Base-by-base conservation (phyloP, 2,888 invertebrate genomes). In the Eupithecia centaureata region DNA sequence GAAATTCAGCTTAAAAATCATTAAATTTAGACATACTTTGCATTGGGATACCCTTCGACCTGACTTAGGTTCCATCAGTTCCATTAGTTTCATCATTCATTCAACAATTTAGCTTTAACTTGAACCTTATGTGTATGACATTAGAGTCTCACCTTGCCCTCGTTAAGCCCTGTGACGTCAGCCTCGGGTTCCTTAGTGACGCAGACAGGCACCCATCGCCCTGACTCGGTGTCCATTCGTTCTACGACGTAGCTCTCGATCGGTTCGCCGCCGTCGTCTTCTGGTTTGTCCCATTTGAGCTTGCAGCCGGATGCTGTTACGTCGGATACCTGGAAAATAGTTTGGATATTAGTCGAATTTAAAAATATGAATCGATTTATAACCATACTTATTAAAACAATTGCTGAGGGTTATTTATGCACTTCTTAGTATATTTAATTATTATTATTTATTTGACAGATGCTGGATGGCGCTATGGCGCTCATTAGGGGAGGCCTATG, bases 181-280 rank as follows among this genome's bases (percentile, higher is more conserved):
- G 97, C 97, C 83, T 97, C 97, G 0, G 97, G 97, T 0, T 83
- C 85, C 78, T 90, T 92, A 22, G 90, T 92, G 30, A 96, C 97
- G 65, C 97, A 96, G 7, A 98, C 98, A 3, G 98, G 98, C 28
- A 98, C 97, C 98, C 98, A 98, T 73, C 98, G 94, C 0, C 98
- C 98, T 18, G 97, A 96, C 79, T 98, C 98, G 0, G 96, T 96
- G 88, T 99, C 99, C 97, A 98, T 98, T 27, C 98, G 96, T 87
- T 99, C 99, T 32, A 99, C 97, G 0, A 99, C 95, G 88, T 99
- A 99, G 85, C 96, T 96, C 75, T 97, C 98, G 35, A 99, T 95
- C 0, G 99, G 99, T 79, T 97, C 96, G 22, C 99, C 99, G 47
- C 99, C 99, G 82, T 99, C 99, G 87, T 99, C 99, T 86, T 98